A percentile compares a stretch with the other conserved stretches of the same genome.
Conservation (phyloP, 2,888 invertebrate species). For the Tetragonula carbonaria region DNA sequence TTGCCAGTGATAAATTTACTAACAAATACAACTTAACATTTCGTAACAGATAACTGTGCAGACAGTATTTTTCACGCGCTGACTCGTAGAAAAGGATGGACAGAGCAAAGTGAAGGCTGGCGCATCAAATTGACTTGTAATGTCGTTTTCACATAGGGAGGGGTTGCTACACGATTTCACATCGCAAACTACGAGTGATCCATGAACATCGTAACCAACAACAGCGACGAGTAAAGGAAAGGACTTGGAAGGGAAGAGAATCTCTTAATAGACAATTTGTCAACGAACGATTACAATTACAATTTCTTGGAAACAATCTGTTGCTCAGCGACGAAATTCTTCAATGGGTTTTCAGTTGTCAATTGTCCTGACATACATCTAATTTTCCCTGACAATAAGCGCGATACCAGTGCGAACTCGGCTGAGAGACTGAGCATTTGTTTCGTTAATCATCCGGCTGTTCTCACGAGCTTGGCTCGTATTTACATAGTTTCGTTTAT, state of each 20-base stretch:
- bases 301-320: background rate
- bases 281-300: background rate
- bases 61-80: background rate
- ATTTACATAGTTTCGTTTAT: conserved; percentile 37
- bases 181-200: conserved; percentile 29
- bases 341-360: background rate
- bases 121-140: conserved; percentile 68
- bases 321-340: background rate
- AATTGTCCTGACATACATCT: background rate
- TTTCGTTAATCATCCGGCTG: conserved; percentile 47
- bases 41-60: background rate
- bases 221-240: too few relatives aligned
- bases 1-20: background rate
- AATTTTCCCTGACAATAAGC: background rate
- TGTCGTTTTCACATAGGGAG: conserved; percentile 57
- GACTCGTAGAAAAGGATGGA: background rate
- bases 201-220: conserved; percentile 5
- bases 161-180: conserved; percentile 48
- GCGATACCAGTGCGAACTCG: background rate
- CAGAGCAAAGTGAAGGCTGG: conserved; percentile 44
- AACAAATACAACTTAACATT: background rate
- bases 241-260: background rate
- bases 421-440: conserved; percentile 20
- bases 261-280: too few relatives aligned
- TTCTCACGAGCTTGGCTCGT: conserved; percentile 15